Evolutionary conservation across 1,140 invertebrate genomes (phyloP).

Genomic region (Nebria ingens): DNA sequence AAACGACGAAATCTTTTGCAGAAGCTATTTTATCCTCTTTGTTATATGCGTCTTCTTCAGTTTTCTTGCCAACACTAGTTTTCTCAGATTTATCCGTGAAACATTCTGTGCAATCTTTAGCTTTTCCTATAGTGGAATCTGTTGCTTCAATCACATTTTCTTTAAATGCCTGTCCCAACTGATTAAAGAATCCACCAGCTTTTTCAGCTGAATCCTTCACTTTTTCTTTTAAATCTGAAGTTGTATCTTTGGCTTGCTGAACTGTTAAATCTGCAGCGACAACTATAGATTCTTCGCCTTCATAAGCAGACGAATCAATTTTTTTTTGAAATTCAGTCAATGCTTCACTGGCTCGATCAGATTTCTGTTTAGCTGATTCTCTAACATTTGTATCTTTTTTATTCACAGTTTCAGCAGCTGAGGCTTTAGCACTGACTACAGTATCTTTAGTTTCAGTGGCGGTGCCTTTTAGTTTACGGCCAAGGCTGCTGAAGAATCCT

Average conservation of each 20-base stretch:
- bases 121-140: not conserved
- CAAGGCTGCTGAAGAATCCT: constrained; percentile 18
- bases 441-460: constrained; percentile 9
- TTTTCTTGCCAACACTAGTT: no score
- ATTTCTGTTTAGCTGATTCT: no score
- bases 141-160: not conserved
- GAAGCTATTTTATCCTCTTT: no score
- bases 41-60: no score
- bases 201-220: constrained; percentile 6
- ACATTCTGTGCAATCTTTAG: not conserved
- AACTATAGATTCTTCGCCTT: not conserved
- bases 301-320: not conserved
- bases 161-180: not conserved
- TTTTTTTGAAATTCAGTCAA: not conserved
- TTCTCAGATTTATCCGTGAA: not conserved
- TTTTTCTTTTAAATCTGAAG: not conserved
- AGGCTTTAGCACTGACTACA: not conserved
- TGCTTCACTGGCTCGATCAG: not conserved
- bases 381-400: not conserved
- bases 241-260: not conserved
- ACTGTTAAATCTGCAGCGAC: not conserved
- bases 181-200: constrained; percentile 3
- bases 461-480: constrained; percentile 15
- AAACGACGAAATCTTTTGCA: not conserved
- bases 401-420: not conserved